Percentiles rank a stretch among this genome's conserved stretches.
Conservation (phyloP, 2,113 vertebrate genomes). For the Gadus chalcogrammus region DNA sequence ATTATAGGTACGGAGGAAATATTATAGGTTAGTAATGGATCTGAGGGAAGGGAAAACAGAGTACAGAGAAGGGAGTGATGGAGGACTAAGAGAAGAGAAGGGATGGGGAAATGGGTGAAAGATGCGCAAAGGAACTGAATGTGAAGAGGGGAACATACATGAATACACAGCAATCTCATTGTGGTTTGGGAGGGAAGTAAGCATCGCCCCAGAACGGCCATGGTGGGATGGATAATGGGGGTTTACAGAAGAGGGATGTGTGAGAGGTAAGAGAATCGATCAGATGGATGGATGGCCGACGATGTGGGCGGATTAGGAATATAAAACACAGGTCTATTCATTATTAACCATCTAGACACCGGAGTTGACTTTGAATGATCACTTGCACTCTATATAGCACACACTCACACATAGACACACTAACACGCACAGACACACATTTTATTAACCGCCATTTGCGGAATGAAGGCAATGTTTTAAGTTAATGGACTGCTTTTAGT, state of each 20-base stretch:
- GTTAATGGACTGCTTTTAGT: no score
- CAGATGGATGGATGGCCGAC: background rate
- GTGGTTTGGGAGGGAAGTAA: background rate
- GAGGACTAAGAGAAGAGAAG: constrained; percentile 11
- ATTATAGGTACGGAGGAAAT: no score
- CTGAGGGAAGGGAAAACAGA: background rate
- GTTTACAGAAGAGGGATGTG: no score
- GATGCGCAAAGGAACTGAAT: background rate
- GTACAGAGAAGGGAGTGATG: constrained; percentile 12
- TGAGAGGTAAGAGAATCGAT: background rate
- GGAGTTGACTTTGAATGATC: no score
- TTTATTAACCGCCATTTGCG: no score
- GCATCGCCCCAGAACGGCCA: no score
- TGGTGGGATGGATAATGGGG: background rate
- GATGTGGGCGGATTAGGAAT: background rate
- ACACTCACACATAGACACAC: no score
- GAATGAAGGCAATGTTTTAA: no score
- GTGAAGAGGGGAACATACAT: background rate
- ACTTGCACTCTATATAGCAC: no score
- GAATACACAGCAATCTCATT: no score
- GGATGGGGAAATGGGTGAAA: background rate
- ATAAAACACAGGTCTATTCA: background rate
- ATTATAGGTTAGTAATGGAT: no score
- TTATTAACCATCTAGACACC: background rate
- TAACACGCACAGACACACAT: no score